Base-by-base conservation (phyloP, 2,888 invertebrate genomes). In the Norana najaformis region DNA sequence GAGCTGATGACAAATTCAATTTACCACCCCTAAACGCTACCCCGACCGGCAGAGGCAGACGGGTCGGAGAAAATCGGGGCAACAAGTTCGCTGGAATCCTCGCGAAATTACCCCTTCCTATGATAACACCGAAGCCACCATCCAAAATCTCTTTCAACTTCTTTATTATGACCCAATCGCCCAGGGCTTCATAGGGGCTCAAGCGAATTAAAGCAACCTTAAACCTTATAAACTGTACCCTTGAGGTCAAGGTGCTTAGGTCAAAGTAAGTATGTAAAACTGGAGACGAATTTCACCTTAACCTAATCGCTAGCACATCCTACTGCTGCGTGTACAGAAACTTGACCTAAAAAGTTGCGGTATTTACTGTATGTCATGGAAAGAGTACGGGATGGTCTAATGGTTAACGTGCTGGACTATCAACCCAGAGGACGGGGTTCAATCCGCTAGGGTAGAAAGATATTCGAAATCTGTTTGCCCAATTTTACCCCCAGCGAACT, bases 1-100 rank as follows among this genome's bases (percentile, higher is more conserved):
- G 69, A n/a, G 69, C n/a, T 69, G 30, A 69, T 69, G 69, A 69
- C 69, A 69, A 69, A 69, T 69, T 69, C 69, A 69, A 69, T 69
- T 69, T 69, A 69, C 69, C 69, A 69, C 69, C 69, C 69, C 69
- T 11, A 8, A 69, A 69, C 69, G n/a, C 13, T 69, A n/a, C 69
- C 30, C 13, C 69, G 0, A n/a, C 69, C 69, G n/a, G 8, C 69
- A 69, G n/a, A 69, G n/a, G 11, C 8, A 69, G 69, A 69, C 30
- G 69, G 16, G n/a, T 69, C 69, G n/a, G 30, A 69, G 69, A 47
- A 20, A n/a, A 11, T 30, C 30, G 69, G n/a, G 69, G 69, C 69
- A 69, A n/a, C 69, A 5, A n/a, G 69, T 69, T n/a, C 69, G 69
- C 69, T 13, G 69, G 13, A n/a, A 69, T 69, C 69, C 30, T 69